These are phyloP conservation scores for Rhyacichthys aspro DNA, from an alignment of 2,797 vertebrate genomes.

Conservation along the genomic window DNA sequence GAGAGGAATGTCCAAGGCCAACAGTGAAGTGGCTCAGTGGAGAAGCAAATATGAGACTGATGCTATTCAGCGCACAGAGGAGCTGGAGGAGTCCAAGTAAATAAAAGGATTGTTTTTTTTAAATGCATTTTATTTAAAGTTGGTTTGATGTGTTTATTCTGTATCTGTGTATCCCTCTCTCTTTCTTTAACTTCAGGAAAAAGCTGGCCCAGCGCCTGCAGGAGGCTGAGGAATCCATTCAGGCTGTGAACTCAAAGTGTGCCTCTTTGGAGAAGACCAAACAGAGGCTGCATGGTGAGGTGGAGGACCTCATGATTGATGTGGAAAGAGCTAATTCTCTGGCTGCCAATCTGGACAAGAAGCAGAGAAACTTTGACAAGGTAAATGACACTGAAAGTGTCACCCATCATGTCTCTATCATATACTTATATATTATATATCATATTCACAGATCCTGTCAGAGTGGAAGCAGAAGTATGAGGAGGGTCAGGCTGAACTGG, in stretches of 20 bases:
- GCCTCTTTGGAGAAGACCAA: slow-evolving; percentile 82
- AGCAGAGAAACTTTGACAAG: slow-evolving; percentile 62
- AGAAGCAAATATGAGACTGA: slow-evolving; percentile 82
- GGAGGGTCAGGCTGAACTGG: slow-evolving; percentile 86
- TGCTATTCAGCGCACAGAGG: slow-evolving; percentile 82
- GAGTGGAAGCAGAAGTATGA: slow-evolving; percentile 89
- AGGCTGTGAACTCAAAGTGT: slow-evolving; percentile 85
- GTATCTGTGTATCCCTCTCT: not conserved
- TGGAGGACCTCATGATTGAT: slow-evolving; percentile 86
- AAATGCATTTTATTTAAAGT: not conserved
- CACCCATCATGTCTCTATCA: too few relatives aligned
- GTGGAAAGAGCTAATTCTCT: slow-evolving; percentile 65
- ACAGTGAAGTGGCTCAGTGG: slow-evolving; percentile 84
- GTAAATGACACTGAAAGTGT: not conserved
- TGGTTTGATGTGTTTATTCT: not conserved
- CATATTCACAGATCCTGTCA: slow-evolving; percentile 82
- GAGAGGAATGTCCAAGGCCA: slow-evolving; percentile 81
- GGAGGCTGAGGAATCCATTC: slow-evolving; percentile 84
- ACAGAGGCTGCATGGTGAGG: slow-evolving; percentile 83
- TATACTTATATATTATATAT: slow-evolving; percentile 45
- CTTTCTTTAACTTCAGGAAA: slow-evolving; percentile 70
- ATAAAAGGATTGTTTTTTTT: slow-evolving; percentile 18
- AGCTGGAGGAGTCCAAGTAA: slow-evolving; percentile 85
- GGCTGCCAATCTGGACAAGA: slow-evolving; percentile 85
- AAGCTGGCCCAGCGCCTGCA: slow-evolving; percentile 87